Base-by-base conservation (phyloP, 2,797 vertebrate genomes). In the Taenioides sp. region DNA sequence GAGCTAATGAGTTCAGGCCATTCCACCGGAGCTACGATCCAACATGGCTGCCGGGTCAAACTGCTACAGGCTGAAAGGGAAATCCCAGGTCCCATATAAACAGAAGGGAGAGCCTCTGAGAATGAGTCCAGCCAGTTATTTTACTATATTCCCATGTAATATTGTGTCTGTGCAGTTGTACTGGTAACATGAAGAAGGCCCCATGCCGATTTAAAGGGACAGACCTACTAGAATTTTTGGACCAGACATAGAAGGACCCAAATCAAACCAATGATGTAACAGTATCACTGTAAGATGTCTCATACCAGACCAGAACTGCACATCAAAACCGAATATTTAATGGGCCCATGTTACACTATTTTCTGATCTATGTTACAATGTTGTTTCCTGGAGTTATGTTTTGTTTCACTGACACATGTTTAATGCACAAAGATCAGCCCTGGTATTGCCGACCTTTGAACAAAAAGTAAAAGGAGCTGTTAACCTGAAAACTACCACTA, bases 1-100 rank as follows among this genome's bases (percentile, higher is more conserved):
- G 60, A 79, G 84, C 80, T 81, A 87, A 88, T 72, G 86, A 88
- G 89, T 92, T 90, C 79, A 76, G 47, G 28, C 66, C 37, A 43
- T 82, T 71, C 78, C 74, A 78, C 70, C 54, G 28, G 65, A 68
- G 69, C 67, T 34, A 67, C 10, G 72, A 77, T 72, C 72, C 75
- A 67, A 75, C 67, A 59, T 74, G 80, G 75, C 78, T 63, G 70
- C 65, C 10, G 50, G 85, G 84, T 88, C 85, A 87, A 84, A 83
- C 17, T 43, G 5, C 54, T 14, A 63, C 31, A 65, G 72, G 64
- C 69, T 72, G 69, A 63, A 67, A 65, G 71, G 83, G 82, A 88
- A 89, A 83, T 77, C 72, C 79, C 77, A 60, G 23, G 59, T 74
- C 75, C 80, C 70, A 3, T 62, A 80, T 84, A 74, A 84, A 70